These are phyloP conservation scores for Otus scops DNA, from an alignment of 2,797 vertebrate genomes.

Conservation along the genomic window DNA sequence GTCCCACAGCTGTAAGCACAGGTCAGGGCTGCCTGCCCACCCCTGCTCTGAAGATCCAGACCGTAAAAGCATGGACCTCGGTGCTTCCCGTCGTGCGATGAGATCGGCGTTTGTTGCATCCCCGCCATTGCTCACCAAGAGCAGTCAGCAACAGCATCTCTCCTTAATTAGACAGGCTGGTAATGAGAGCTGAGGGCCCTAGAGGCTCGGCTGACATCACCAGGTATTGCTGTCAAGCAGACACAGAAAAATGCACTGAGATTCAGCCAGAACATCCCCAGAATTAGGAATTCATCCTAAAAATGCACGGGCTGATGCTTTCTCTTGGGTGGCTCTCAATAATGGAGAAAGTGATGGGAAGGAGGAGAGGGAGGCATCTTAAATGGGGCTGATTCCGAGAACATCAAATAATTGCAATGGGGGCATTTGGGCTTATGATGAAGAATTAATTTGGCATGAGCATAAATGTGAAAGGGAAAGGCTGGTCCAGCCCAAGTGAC, in stretches of 20 bases:
- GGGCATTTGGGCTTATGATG: not conserved
- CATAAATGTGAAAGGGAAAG: slow-evolving; percentile 37
- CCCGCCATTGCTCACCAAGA: not conserved
- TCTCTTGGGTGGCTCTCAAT: not conserved
- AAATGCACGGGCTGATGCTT: not conserved
- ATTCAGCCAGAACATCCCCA: not conserved
- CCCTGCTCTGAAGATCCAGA: not conserved
- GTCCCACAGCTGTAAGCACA: accelerated
- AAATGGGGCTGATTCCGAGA: not conserved
- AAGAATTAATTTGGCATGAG: slow-evolving; percentile 22
- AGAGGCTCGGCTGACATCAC: slow-evolving; percentile 55
- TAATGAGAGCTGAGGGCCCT: slow-evolving; percentile 49
- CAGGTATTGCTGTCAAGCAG: slow-evolving; percentile 58
- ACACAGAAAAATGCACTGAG: not conserved
- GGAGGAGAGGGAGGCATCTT: not conserved
- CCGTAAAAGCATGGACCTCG: not conserved
- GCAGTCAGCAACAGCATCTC: slow-evolving; percentile 24
- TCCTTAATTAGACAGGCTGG: slow-evolving; percentile 54
- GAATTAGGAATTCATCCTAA: slow-evolving; percentile 11
- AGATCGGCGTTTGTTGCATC: not conserved
- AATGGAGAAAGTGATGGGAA: not conserved
- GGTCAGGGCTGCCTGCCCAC: not conserved
- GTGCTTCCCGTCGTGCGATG: not conserved
- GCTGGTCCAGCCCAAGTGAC: slow-evolving; percentile 34
- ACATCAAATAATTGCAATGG: not conserved